Evolutionary conservation across 1,140 invertebrate species (phyloP), one percentile per base, ranked within the genome.

Genomic region (Ostrea edulis): DNA sequence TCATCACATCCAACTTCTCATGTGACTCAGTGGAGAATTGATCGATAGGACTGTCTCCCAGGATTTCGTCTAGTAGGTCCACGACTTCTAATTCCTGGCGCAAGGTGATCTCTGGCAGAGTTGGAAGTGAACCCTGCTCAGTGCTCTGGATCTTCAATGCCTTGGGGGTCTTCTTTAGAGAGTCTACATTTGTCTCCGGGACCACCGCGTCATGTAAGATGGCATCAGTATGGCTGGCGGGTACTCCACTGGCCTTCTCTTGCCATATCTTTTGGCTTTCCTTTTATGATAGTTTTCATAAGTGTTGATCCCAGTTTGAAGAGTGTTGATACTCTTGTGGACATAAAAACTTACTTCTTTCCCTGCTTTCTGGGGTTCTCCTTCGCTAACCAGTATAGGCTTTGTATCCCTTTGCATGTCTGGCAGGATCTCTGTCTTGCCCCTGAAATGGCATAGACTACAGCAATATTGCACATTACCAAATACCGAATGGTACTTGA

Each of bases 401-500:
- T n/a, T 51, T 25, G n/a, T 35, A 82, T 22, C 84, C 84, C 65
- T 62, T 62, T 0, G 65, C 20, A 20, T 86, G 29, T 20, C 65
- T 71, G 5, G n/a, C 20, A 12, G 77, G 14, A 17, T 25, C 20
- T 71, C 29, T 2, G 85, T 86, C 7, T 65, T 86, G 25, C 29
- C 58, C 17, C 52, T 86, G 44, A 86, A 86, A 53, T 71, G 85
- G 25, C 62, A 86, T n/a, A 86, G n/a, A 35, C 29, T 71, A 44
- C 85, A 86, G 85, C 77, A 86, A n/a, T 22, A 86, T 0, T 62
- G 85, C 4, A 86, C 85, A 65, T 8, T 22, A 20, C 77, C 62
- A 0, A 86, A 17, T 0, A 62, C 29, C 0, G 53, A 25, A 52
- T 71, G 85, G n/a, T 86, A 86, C 4, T 86, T 71, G 62, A 44